Base-by-base conservation (phyloP, 2,888 invertebrate species). In the Coenonympha arcania region DNA sequence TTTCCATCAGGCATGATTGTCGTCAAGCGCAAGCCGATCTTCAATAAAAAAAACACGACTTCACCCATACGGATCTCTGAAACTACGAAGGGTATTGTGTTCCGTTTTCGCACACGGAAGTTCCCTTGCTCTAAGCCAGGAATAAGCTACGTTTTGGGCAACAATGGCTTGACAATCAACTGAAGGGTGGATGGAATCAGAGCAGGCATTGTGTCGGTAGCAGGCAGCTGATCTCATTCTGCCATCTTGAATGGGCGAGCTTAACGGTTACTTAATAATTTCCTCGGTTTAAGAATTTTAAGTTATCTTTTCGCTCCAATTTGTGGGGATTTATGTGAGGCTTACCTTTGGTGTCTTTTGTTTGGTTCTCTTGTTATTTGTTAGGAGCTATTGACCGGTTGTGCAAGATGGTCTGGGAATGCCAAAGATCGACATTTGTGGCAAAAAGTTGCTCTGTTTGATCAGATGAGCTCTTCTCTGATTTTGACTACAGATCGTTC, bases 21-120 rank as follows among this genome's bases (percentile, higher is more conserved):
- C n/a, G n/a, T n/a, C n/a, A n/a, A n/a, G n/a, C n/a, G n/a, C n/a
- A n/a, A n/a, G n/a, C n/a, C n/a, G n/a, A n/a, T n/a, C n/a, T n/a
- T n/a, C n/a, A n/a, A n/a, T n/a, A n/a, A n/a, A n/a, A n/a, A n/a
- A n/a, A n/a, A n/a, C n/a, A n/a, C n/a, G 54, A 66, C 66, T 66
- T 65, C 68, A 8, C 6, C 2, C 11, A 6, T 24, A 22, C 15
- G 24, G 39, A 39, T 15, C 39, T 9, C 39, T 39, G 15, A 39
- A 15, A 39, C 4, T 39, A 13, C 24, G 39, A 15, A 39, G 24
- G 22, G 39, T 39, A 39, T 39, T 39, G 39, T 39, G 15, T 39
- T 24, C 39, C 64, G 66, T 70, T 79, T 82, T 83, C 78, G 83
- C 83, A 82, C 75, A 77, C 83, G 83, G 83, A 83, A 83, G 81